Conservation (phyloP, 1,140 invertebrate species). For the Neodiprion virginianus region DNA sequence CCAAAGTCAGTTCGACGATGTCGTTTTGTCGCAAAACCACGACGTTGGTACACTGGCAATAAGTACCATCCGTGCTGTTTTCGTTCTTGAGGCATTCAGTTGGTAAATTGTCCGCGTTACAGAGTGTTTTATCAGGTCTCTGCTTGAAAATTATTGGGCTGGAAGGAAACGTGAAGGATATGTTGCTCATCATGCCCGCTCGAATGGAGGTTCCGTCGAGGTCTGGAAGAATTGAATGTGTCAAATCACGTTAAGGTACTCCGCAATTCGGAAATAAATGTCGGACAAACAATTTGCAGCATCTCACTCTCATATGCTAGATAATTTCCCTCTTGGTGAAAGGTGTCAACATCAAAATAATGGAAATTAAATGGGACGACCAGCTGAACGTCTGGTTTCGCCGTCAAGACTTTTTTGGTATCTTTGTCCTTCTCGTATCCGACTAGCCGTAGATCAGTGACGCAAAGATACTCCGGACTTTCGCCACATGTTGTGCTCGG, state of each 20-base stretch:
- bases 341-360: not conserved
- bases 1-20: not conserved
- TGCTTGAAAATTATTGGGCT: slow-evolving; percentile 67
- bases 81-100: slow-evolving; percentile 48
- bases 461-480: not conserved
- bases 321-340: not conserved
- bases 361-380: not conserved
- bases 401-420: not conserved
- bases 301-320: not conserved
- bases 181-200: slow-evolving; percentile 59
- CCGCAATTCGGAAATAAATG: too few relatives aligned
- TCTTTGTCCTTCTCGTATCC: not conserved
- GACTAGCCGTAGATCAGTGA: not conserved
- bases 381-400: not conserved
- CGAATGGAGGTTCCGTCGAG: not conserved
- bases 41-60: not conserved
- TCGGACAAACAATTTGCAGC: too few relatives aligned
- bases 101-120: slow-evolving; percentile 46
- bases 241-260: not conserved
- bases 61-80: slow-evolving; percentile 28
- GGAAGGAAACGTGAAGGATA: slow-evolving; percentile 68
- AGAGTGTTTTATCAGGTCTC: slow-evolving; percentile 51
- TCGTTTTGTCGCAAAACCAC: not conserved
- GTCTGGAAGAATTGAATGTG: not conserved
- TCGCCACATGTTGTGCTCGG: not conserved